phyloP scores from a whole-genome alignment of 1,140 invertebrate genomes.

The Caerostris darwini region DNA sequence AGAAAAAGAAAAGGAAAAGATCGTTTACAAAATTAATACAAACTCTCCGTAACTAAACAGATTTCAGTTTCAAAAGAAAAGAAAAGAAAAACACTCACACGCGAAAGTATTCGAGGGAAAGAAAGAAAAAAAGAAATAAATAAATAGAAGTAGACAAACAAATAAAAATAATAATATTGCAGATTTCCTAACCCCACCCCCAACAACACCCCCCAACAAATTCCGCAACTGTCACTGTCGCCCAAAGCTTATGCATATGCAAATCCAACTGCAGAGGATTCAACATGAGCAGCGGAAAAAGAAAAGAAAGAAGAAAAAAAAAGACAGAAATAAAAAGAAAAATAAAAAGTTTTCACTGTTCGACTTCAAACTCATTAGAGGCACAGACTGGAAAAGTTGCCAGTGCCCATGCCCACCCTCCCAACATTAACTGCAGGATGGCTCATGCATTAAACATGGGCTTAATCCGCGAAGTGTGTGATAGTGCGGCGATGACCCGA shows the following conservation, averaged over 20 bases:
- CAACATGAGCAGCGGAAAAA: too few species aligned
- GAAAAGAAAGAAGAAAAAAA: neutral
- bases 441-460: constrained; percentile 52
- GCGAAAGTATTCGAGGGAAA: neutral
- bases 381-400: neutral
- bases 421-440: neutral
- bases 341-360: neutral
- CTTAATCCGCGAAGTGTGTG: constrained; percentile 21
- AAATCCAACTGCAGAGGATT: constrained; percentile 4
- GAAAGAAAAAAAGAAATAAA: neutral
- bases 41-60: constrained; percentile 34
- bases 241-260: constrained; percentile 39
- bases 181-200: neutral
- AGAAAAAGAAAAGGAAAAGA: neutral
- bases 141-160: neutral
- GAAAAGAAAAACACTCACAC: neutral
- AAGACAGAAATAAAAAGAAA: neutral
- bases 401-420: neutral
- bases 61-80: neutral
- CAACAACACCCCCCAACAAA: neutral
- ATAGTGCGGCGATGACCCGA: constrained; percentile 35
- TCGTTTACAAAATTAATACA: constrained; percentile 43
- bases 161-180: neutral
- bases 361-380: constrained; percentile 50
- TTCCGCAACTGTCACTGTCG: constrained; percentile 26